Base-by-base conservation (phyloP, 2,797 vertebrate species). In the Okamejei kenojei region DNA sequence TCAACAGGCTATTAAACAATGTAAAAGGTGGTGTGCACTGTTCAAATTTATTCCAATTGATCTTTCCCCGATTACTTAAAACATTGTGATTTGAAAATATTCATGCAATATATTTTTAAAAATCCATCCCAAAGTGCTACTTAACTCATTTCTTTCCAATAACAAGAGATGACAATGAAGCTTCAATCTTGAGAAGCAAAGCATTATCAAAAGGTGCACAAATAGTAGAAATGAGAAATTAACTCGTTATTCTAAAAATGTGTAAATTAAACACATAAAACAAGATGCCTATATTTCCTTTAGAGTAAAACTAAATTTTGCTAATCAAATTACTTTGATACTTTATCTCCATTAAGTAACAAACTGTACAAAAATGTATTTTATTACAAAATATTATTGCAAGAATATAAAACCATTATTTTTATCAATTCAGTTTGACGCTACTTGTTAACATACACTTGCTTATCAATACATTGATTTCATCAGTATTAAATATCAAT, bases 301-400 rank as follows among this genome's bases (percentile, higher is more conserved):
- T 11, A 73, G 10, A 91, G 71, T 29, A 71, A 76, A 74, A 76
- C n/a, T 54, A 74, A 92, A 54, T 38, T 88, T 61, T 58, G 61
- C 54, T 73, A 63, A 86, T 32, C 32, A 86, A 86, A 21, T 88
- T 74, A 91, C 32, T 71, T 38, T 54, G 1, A 54, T 54, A 73
- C 71, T 76, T 54, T 32, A 88, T 26, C 23, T 5, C 71, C 35
- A 45, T 54, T 23, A 90, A 65, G 68, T 35, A 92, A 91, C 8
- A 15, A 26, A 54, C 10, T 38, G 54, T 92, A 73, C 74, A 23
- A 21, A 92, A 91, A 92, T 54, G 13, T 54, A 73, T n/a, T 54
- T 91, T 76, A 92, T 92, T 92, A 92, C 90, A 92, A 92, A 92
- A 92, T 38, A 76, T 71, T 32, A 26, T n/a, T 92, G 90, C 71